Conservation (phyloP, 2,888 invertebrate genomes). For the Melipona bicolor region DNA sequence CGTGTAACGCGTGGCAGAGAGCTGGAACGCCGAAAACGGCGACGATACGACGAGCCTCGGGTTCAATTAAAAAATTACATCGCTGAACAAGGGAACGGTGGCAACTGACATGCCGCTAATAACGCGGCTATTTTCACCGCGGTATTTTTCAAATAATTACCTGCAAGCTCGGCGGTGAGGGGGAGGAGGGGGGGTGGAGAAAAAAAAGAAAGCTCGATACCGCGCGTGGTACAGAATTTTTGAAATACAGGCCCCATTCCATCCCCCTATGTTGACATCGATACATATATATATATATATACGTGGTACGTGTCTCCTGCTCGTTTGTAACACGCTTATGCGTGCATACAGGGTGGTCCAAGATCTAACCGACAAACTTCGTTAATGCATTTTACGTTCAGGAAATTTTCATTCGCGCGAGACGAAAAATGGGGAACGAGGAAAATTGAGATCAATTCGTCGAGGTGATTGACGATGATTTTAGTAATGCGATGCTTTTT, state of each 20-base stretch:
- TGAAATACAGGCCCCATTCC: slow-evolving; percentile 61
- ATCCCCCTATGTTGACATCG: slow-evolving; percentile 15
- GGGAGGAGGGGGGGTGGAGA: not conserved
- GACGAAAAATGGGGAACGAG: too few relatives aligned
- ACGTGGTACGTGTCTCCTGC: not conserved
- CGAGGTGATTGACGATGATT: too few relatives aligned
- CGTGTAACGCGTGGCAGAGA: not conserved
- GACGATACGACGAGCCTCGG: not conserved
- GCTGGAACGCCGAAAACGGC: not conserved
- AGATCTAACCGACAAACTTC: not conserved
- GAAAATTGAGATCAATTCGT: too few relatives aligned
- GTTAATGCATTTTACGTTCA: not conserved
- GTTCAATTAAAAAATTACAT: slow-evolving; percentile 29
- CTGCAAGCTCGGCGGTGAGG: not conserved
- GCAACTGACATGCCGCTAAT: slow-evolving; percentile 39
- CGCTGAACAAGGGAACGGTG: not conserved
- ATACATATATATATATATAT: not conserved
- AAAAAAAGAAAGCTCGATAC: slow-evolving; percentile 18
- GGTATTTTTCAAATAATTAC: slow-evolving; percentile 20
- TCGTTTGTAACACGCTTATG: too few relatives aligned
- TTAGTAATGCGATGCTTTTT: too few relatives aligned
- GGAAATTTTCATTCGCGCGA: too few relatives aligned
- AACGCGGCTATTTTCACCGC: slow-evolving; percentile 39
- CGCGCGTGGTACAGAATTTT: slow-evolving; percentile 55
- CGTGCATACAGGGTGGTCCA: not conserved